Conservation (phyloP, 2,888 invertebrate species). For the Nowickia ferox region DNA sequence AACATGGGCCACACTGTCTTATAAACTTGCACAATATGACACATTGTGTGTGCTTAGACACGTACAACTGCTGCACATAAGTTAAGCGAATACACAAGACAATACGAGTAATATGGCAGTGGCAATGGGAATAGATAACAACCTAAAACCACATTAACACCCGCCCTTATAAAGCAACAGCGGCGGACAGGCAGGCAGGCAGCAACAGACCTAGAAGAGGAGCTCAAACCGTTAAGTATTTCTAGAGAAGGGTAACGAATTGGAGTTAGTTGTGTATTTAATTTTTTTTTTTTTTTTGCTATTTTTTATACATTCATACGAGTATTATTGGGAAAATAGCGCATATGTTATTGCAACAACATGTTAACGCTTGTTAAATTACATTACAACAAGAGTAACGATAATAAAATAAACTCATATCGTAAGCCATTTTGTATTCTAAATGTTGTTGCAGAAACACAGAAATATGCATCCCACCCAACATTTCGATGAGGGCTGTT, state of each 20-base stretch:
- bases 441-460: slow-evolving; percentile 23
- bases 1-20: slow-evolving; percentile 13
- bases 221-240: slow-evolving; percentile 59
- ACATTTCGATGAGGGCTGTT: background rate
- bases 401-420: slow-evolving; percentile 57
- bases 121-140: slow-evolving; percentile 53
- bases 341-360: slow-evolving; percentile 75
- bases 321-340: slow-evolving; percentile 63
- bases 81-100: slow-evolving; percentile 1
- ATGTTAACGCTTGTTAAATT: slow-evolving; percentile 74
- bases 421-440: slow-evolving; percentile 71
- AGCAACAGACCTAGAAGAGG: slow-evolving; percentile 25
- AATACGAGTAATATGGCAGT: slow-evolving; percentile 30
- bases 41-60: background rate
- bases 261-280: background rate
- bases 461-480: background rate
- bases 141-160: slow-evolving; percentile 67
- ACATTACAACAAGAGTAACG: slow-evolving; percentile 51
- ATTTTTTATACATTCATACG: background rate
- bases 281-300: background rate
- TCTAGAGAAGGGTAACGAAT: slow-evolving; percentile 69
- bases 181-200: background rate
- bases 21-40: slow-evolving; percentile 47
- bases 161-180: slow-evolving; percentile 59
- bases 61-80: slow-evolving; percentile 19